Evolutionary conservation across 2,113 vertebrate species (phyloP).

Genomic region (Rhinichthys klamathensis): DNA sequence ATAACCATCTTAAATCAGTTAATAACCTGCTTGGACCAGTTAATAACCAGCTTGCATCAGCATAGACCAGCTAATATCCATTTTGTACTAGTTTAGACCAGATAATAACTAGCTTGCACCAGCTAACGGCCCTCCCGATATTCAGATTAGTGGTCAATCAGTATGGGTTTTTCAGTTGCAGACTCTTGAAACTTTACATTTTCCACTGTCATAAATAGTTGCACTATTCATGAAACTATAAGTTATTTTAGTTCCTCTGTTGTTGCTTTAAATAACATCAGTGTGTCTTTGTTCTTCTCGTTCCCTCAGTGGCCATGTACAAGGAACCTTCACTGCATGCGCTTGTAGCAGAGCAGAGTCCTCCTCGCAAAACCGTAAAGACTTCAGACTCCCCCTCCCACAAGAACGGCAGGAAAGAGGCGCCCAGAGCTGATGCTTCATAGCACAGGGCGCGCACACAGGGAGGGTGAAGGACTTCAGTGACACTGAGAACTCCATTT

Average conservation of each 20-base stretch:
- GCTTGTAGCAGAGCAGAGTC: conserved; percentile 76
- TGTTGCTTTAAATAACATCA: conserved; percentile 24
- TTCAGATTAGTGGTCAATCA: neutral
- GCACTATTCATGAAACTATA: neutral
- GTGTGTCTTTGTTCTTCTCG: conserved; percentile 22
- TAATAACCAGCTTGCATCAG: neutral
- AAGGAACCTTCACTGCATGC: conserved; percentile 88
- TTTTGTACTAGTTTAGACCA: neutral
- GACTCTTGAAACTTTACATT: neutral
- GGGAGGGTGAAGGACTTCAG: conserved; percentile 69
- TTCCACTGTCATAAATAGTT: neutral
- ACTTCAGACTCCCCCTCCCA: conserved; percentile 73
- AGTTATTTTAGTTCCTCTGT: neutral
- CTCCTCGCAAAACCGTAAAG: conserved; percentile 75
- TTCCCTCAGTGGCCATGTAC: conserved; percentile 81
- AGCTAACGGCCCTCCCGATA: neutral
- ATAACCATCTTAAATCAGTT: neutral
- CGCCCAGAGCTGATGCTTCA: conserved; percentile 73
- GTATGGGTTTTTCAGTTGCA: neutral
- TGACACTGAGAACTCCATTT: conserved; percentile 65
- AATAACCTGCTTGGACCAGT: neutral
- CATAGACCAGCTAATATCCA: neutral
- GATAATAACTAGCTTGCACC: neutral
- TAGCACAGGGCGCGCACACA: conserved; percentile 74
- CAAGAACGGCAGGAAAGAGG: conserved; percentile 73